Conservation (phyloP, 1,140 invertebrate genomes). For the Eumeta japonica region DNA sequence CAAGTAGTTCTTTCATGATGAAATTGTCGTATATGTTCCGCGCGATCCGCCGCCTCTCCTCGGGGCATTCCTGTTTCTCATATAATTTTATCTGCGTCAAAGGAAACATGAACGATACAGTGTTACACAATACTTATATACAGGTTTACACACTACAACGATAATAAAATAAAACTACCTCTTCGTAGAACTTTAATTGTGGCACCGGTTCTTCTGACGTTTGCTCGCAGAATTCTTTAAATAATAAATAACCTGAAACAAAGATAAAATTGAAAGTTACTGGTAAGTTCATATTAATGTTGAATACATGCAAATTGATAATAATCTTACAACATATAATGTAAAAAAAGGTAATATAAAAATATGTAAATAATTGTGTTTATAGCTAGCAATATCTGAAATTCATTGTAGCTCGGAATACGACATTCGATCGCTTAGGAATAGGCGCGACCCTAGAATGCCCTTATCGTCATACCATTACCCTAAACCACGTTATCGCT, state of each 20-base stretch:
- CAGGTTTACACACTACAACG: too few species aligned
- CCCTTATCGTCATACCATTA: too few species aligned
- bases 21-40: constrained; percentile 99
- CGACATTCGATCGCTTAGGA: too few species aligned
- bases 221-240: constrained; percentile 99
- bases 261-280: constrained; percentile 23
- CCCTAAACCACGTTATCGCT: too few species aligned
- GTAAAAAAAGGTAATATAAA: too few species aligned
- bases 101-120: constrained; percentile 30
- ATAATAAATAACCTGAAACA: constrained; percentile 93
- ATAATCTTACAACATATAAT: too few species aligned
- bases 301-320: too few species aligned
- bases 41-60: constrained; percentile 91
- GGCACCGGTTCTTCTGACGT: constrained; percentile 93
- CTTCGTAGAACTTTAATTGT: constrained; percentile 99
- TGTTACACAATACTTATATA: too few species aligned
- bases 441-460: too few species aligned
- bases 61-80: constrained; percentile 95
- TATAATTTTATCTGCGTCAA: constrained; percentile 97
- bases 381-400: too few species aligned
- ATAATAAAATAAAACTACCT: constrained; percentile 72
- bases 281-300: background rate
- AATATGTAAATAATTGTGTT: too few species aligned
- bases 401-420: too few species aligned
- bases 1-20: constrained; percentile 99